Evolutionary conservation across 2,113 vertebrate genomes (phyloP), one percentile per base, ranked within the genome.

Genomic region (Hirundichthys speculiger): DNA sequence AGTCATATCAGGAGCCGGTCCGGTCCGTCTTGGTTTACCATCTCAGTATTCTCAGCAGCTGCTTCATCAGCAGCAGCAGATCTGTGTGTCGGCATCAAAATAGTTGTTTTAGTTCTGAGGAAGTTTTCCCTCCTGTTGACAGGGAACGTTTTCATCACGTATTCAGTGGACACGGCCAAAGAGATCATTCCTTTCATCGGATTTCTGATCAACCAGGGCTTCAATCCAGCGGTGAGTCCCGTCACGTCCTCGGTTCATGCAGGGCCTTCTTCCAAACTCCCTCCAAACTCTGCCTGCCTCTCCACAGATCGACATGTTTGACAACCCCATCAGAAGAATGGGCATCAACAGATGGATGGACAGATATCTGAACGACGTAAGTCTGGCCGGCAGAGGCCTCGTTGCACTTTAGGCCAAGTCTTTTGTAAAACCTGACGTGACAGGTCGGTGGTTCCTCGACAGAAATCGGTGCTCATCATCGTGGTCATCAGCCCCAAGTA

Each of bases 401-500:
- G n/a, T n/a, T n/a, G 12, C 6, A 19, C 1, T 2, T 16, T 13
- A 2, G 16, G 2, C 1, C 2, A 14, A 18, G 7, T 30, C 16
- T 30, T 27, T 13, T 20, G 2, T 6, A 40, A n/a, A 53, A 22
- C 2, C 25, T 74, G 19, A 76, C 21, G 7, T 22, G 22, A 40
- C 15, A 19, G n/a, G 1, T 7, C 8, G 7, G n/a, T 19, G 74
- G 12, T 47, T 6, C 0, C 57, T 42, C 76, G 85, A 88, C 92
- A 99, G 97, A 96, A 95, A 89, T 96, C 94, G 0, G 94, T 98
- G 90, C 94, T 98, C 90, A 98, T 99, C 88, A 96, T 99, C 56
- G 93, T 98, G 88, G 96, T 94, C 79, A 97, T 99, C 93, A 98
- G 96, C 85, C 96, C 96, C 84, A 95, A 94, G 89, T 99, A 99